Conservation (phyloP, 2,888 invertebrate genomes). For the Syritta pipiens region DNA sequence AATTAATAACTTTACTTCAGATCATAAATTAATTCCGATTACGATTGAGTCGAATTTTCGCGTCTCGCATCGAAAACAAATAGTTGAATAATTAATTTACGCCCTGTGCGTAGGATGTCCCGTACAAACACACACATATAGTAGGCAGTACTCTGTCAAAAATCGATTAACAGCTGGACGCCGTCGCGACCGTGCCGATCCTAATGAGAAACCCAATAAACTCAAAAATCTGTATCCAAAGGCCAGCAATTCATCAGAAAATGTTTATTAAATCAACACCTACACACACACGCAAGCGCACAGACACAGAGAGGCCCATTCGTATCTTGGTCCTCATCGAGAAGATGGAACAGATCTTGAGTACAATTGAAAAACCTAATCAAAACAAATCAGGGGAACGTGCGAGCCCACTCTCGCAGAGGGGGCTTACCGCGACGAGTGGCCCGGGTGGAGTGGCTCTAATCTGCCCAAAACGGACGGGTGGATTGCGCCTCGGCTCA, state of each 20-base stretch:
- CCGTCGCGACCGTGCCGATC: no score
- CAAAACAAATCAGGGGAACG: conserved; percentile 55
- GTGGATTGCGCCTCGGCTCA: no score
- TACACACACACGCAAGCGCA: conserved; percentile 20
- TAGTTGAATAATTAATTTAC: conserved; percentile 59
- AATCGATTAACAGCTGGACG: conserved; percentile 64
- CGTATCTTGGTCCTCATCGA: conserved; percentile 41
- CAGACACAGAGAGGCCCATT: background rate
- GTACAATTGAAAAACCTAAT: conserved; percentile 52
- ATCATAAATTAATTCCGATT: conserved; percentile 59
- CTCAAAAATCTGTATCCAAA: conserved; percentile 2
- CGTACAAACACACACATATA: background rate
- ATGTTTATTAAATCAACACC: conserved; percentile 66
- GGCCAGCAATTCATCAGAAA: conserved; percentile 39
- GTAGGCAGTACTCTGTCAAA: conserved; percentile 19
- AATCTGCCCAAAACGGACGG: conserved; percentile 3
- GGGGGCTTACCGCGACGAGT: conserved; percentile 39
- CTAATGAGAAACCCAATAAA: conserved; percentile 56
- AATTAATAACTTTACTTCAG: conserved; percentile 60
- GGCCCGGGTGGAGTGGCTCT: conserved; percentile 21
- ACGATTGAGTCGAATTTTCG: background rate
- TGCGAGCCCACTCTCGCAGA: conserved; percentile 37
- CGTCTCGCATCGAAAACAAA: conserved; percentile 25
- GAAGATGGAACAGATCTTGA: conserved; percentile 47
- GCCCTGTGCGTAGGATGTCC: conserved; percentile 36